These are phyloP conservation scores for Campylorhamphus procurvoides DNA, from an alignment of 2,113 vertebrate genomes.

Conservation along the genomic window DNA sequence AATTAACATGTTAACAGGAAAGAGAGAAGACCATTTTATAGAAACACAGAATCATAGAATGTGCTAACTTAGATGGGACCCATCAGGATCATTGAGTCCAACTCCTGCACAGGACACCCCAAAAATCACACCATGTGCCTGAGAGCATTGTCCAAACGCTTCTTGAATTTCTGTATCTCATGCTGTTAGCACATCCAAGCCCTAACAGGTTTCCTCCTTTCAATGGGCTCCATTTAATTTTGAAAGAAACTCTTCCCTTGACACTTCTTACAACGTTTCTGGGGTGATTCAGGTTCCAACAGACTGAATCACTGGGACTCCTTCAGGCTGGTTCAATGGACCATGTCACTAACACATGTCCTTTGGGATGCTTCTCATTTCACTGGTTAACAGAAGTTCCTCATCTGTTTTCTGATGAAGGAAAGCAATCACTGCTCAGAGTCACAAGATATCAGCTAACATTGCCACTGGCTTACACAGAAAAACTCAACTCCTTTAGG, in stretches of 20 bases:
- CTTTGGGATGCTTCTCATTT: not conserved
- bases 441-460: not conserved
- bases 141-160: not conserved
- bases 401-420: not conserved
- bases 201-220: not conserved
- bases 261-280: not conserved
- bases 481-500: not conserved
- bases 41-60: not conserved
- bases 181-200: not conserved
- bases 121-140: not conserved
- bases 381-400: not conserved
- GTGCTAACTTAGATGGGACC: not conserved
- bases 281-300: not conserved
- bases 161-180: not conserved
- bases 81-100: not conserved
- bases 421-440: not conserved
- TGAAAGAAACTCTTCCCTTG: not conserved
- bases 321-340: not conserved
- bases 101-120: not conserved
- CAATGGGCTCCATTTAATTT: not conserved
- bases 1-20: not conserved
- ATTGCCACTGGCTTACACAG: not conserved
- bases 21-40: not conserved
- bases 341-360: not conserved
- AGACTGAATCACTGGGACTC: not conserved